Base-by-base conservation (phyloP, 2,888 invertebrate species). In the Metellina segmentata region DNA sequence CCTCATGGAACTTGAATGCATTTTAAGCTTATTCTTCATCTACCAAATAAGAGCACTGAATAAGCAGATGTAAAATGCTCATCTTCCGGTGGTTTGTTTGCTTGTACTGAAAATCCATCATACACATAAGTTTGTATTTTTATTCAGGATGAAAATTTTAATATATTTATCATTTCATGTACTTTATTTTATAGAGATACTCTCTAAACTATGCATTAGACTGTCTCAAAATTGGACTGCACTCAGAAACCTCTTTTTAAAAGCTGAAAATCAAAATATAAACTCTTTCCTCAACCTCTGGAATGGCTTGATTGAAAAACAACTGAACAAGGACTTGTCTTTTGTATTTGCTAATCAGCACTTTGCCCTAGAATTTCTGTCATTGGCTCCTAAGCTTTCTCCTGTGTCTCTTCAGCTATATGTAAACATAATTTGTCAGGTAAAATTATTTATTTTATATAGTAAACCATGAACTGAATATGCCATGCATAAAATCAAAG, bases 381-480 rank as follows among this genome's bases (percentile, higher is more conserved):
- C 79, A 48, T 34, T 61, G 34, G 20, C 79, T 20, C 49, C 20
- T 7, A 83, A 85, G 19, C 20, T 89, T 34, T 52, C 77, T 72
- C 9, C 72, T 11, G 53, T 53, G 11, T 71, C 72, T 72, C 61
- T 89, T 19, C 70, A 19, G 70, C 34, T 85, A 5, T 85, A 89
- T 79, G 53, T 79, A 20, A 83, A 89, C 78, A 85, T 89, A 72
- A 89, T 79, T 72, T n/a, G 49, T 61, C 89, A 79, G 78, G 89
- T 89, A 71, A 78, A 16, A 72, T 61, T 61, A 9, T 34, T 34
- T 34, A 34, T 34, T 34, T 34, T 34, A 34, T 34, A 34, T 34
- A 2, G 4, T 34, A 34, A 34, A 34, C 4, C 34, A 4, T 34
- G 4, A 34, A 34, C 34, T 34, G 34, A 34, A 34, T 34, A 34